Evolutionary conservation across 2,797 vertebrate genomes (phyloP), one percentile per base, ranked within the genome.

Genomic region (Hafferia zeledoni): DNA sequence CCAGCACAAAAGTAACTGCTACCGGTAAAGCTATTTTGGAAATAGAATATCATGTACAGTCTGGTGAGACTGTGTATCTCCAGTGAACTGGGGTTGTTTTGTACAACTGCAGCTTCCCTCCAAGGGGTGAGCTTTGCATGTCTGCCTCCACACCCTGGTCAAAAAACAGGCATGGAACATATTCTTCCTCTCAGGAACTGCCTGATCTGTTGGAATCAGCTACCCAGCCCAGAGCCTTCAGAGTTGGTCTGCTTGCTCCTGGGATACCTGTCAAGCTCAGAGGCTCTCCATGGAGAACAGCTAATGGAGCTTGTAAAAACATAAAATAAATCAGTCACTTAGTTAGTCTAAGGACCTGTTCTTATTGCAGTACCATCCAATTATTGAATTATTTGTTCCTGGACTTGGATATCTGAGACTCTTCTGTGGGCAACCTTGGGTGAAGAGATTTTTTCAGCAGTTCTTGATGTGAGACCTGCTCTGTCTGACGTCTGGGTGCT

Each of bases 401-500:
- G 27, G 53, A 47, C 74, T 78, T 78, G 39, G 13, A 35, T 60
- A 74, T 84, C 53, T 67, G 46, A 67, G 47, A 53, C 39, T 72
- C 67, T 78, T 78, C 87, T n/a, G 18, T 60, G 74, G 46, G 67
- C 31, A 53, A 9, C 3, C 41, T 35, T 53, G 67, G 60, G 67
- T 67, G 60, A 90, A 90, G 53, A 20, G 37, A 67, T 53, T 84
- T 84, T 60, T 78, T 35, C 7, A 35, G 41, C 67, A 85, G 31
- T 60, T 72, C 74, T 91, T 87, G 85, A 82, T 93, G 85, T 93
- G 86, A 52, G 77, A 81, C 43, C 44, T 63, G 47, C 47, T 90
- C 10, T 82, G 44, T 91, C 85, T 94, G 91, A 75, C 93, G 63
- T 95, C 91, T 88, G 85, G 5, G 3, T 2, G 7, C 44, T 91